Conservation (phyloP, 2,797 vertebrate species). For the Danionella dracula region DNA sequence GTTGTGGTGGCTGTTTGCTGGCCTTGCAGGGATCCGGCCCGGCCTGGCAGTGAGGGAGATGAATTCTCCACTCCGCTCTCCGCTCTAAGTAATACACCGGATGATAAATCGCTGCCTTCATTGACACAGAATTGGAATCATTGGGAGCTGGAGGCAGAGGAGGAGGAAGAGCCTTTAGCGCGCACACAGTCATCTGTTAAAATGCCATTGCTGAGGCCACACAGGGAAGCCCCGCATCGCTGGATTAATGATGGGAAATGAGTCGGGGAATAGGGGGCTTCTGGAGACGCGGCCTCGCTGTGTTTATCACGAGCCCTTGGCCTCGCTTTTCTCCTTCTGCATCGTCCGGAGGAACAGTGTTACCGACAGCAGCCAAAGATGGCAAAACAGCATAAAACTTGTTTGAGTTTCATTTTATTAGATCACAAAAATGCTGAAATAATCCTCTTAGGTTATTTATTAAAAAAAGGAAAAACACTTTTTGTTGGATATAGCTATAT, state of each 20-base stretch:
- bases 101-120: conserved; percentile 69
- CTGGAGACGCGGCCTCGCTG: conserved; percentile 34
- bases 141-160: conserved; percentile 59
- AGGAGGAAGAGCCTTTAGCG: conserved; percentile 45
- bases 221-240: conserved; percentile 53
- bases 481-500: no score
- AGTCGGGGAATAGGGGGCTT: conserved; percentile 36
- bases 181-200: conserved; percentile 65
- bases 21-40: conserved; percentile 43
- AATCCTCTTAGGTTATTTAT: no score
- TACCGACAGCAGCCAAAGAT: no score
- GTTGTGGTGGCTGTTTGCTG: conserved; percentile 19
- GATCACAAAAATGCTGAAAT: no score
- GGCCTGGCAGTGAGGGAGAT: conserved; percentile 65
- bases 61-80: conserved; percentile 65
- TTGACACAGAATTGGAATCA: conserved; percentile 68
- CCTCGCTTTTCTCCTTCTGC: no score
- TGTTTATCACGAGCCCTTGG: conserved; percentile 22
- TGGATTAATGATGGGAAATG: conserved; percentile 45
- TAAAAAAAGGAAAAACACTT: no score
- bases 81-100: conserved; percentile 68
- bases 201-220: conserved; percentile 53
- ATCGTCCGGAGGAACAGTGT: no score
- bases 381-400: no score
- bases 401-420: no score